Percentiles rank a stretch among this genome's conserved stretches.
Evolutionary conservation across 2,888 invertebrate genomes (phyloP).

Genomic region (Ametastegia equiseti): DNA sequence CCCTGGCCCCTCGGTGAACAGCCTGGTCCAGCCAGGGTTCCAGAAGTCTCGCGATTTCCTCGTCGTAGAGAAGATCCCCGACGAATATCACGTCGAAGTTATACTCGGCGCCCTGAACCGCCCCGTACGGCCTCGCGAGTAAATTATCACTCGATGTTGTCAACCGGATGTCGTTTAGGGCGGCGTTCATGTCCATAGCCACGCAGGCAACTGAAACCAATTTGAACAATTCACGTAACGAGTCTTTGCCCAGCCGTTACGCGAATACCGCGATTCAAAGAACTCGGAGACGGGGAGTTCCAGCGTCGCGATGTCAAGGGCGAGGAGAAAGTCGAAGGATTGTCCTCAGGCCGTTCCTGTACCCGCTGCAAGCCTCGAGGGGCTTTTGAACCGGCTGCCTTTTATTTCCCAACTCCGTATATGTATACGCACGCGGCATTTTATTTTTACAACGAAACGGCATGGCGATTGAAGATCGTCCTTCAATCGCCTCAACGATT

Average conservation of each 20-base stretch:
- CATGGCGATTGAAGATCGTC: background rate
- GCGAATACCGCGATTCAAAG: constrained; percentile 21
- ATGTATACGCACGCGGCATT: background rate
- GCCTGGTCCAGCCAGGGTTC: constrained; percentile 77
- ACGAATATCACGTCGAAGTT: constrained; percentile 81
- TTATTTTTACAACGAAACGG: background rate
- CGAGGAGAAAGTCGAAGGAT: constrained; percentile 47
- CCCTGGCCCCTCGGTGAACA: constrained; percentile 63
- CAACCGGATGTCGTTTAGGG: constrained; percentile 76
- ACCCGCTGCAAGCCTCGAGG: background rate
- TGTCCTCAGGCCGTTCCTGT: background rate
- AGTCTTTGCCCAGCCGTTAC: constrained; percentile 32
- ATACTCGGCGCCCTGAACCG: constrained; percentile 53
- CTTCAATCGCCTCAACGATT: too few species aligned
- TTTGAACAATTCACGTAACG: constrained; percentile 19
- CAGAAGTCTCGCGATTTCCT: constrained; percentile 77
- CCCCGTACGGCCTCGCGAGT: constrained; percentile 69
- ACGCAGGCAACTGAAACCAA: constrained; percentile 77
- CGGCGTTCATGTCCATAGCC: constrained; percentile 78
- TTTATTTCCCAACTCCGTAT: background rate
- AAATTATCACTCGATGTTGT: constrained; percentile 75
- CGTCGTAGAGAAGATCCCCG: constrained; percentile 85
- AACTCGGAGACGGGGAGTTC: constrained; percentile 23
- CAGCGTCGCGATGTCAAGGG: constrained; percentile 36
- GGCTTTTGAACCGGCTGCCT: background rate